Conservation (phyloP, 2,113 vertebrate genomes). For the Ceratotherium simum region DNA sequence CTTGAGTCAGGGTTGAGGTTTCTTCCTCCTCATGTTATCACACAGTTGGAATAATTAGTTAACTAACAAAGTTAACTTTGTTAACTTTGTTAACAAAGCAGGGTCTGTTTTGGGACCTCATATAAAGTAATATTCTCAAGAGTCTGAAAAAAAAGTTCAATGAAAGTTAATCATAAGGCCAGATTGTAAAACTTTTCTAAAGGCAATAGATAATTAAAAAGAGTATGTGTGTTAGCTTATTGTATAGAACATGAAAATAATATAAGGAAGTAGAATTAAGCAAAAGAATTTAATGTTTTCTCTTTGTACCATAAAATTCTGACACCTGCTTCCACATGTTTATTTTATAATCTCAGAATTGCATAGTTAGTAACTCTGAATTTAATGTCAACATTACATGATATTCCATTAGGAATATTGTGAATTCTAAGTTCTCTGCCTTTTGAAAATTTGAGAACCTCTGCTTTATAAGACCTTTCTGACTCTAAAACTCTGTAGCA, state of each 20-base stretch:
- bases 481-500: not conserved
- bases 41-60: not conserved
- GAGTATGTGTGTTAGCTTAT: not conserved
- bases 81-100: too few relatives aligned
- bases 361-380: not conserved
- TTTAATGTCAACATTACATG: not conserved
- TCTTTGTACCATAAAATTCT: not conserved
- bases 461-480: not conserved
- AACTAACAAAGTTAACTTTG: not conserved
- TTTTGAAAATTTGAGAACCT: not conserved
- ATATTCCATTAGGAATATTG: not conserved
- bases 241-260: not conserved
- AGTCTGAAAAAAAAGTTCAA: not conserved
- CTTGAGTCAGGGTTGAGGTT: not conserved
- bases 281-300: not conserved
- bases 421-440: not conserved
- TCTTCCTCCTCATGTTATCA: not conserved
- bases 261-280: not conserved
- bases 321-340: not conserved
- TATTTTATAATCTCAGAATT: not conserved
- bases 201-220: slow-evolving; percentile 15
- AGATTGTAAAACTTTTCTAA: slow-evolving; percentile 8
- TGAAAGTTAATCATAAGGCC: not conserved
- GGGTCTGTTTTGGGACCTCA: not conserved
- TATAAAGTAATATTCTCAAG: not conserved